Evolutionary conservation across 2,888 invertebrate species (phyloP).

Genomic region (Himalopsyche tibetana): DNA sequence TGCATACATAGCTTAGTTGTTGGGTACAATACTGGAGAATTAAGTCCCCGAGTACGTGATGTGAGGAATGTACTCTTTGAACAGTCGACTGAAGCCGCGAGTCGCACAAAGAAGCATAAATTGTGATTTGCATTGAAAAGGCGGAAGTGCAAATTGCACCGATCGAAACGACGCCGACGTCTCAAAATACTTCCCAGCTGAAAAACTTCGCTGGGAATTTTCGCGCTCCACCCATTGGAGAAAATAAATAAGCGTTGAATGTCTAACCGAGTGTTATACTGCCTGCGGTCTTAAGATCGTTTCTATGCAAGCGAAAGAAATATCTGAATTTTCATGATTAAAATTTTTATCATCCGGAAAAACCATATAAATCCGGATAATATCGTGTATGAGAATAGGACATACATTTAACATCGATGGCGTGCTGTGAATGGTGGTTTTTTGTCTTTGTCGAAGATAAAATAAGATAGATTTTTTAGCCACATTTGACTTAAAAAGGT

Average conservation of each 20-base stretch:
- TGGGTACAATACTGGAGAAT: constrained; percentile 12
- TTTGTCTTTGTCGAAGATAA: no score
- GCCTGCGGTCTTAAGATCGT: background rate
- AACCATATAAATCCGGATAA: no score
- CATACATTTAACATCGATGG: no score
- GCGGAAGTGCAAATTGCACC: constrained; percentile 43
- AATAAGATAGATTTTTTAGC: no score
- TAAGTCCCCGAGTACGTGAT: constrained; percentile 21
- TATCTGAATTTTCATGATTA: background rate
- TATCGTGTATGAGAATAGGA: no score
- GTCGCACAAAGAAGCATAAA: constrained; percentile 28
- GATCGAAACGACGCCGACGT: constrained; percentile 14
- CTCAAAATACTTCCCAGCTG: constrained; percentile 12
- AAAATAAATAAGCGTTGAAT: constrained; percentile 17
- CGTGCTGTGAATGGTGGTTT: no score
- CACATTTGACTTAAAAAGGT: no score
- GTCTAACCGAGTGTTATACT: constrained; percentile 29
- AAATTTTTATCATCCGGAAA: background rate
- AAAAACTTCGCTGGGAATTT: constrained; percentile 14
- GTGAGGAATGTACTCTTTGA: constrained; percentile 36
- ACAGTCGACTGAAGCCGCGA: constrained; percentile 8
- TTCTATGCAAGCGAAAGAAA: background rate
- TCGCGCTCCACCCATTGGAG: background rate
- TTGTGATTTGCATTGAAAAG: constrained; percentile 40
- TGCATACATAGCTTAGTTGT: background rate